Evolutionary conservation across 1,140 invertebrate genomes (phyloP).

Genomic region (Cotesia vestalis): DNA sequence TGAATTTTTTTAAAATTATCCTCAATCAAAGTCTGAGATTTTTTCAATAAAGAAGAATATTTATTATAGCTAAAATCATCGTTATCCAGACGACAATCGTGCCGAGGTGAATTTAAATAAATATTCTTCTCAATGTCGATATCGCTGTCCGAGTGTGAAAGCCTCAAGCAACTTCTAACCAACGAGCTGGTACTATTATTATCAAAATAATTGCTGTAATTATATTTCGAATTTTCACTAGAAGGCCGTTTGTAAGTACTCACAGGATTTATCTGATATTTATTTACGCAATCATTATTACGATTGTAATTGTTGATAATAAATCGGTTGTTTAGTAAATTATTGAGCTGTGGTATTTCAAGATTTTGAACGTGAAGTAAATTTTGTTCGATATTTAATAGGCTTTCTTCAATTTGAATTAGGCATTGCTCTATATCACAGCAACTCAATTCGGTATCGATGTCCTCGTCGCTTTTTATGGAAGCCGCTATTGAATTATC

Average conservation of each 20-base stretch:
- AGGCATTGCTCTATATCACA: constrained; percentile 56
- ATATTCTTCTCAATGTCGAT: constrained; percentile 40
- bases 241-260: constrained; percentile 17
- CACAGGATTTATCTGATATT: neutral
- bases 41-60: constrained; percentile 33
- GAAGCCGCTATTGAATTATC: neutral
- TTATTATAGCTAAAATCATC: constrained; percentile 37
- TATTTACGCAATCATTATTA: neutral
- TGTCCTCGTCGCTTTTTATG: neutral
- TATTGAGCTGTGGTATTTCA: constrained; percentile 53
- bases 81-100: neutral
- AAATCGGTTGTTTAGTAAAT: constrained; percentile 39
- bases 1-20: constrained; percentile 40
- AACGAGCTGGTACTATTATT: neutral
- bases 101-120: constrained; percentile 46
- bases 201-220: neutral
- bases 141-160: constrained; percentile 16
- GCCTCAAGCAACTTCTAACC: constrained; percentile 7
- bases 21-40: constrained; percentile 36
- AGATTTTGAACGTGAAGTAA: constrained; percentile 52
- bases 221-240: constrained; percentile 2
- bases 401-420: constrained; percentile 55
- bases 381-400: constrained; percentile 55
- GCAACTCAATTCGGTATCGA: constrained; percentile 36
- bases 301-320: constrained; percentile 15